These are phyloP conservation scores for Atopsyche davidsoni DNA, from an alignment of 1,140 invertebrate species.

Conservation along the genomic window DNA sequence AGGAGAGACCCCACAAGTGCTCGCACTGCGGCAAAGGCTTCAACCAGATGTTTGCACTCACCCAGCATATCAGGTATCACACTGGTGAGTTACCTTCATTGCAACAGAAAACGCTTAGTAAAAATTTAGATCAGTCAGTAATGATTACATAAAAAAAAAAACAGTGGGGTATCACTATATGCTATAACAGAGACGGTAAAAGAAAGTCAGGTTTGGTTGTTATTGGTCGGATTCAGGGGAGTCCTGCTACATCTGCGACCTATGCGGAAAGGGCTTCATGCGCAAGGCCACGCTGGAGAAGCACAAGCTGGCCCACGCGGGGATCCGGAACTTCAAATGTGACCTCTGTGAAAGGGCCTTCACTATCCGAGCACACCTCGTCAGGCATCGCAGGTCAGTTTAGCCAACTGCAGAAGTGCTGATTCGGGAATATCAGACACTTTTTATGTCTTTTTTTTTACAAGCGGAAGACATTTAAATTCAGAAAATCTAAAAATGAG, in stretches of 20 bases:
- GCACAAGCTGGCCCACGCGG: constrained; percentile 30
- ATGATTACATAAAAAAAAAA: too few species aligned
- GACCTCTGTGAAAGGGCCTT: constrained; percentile 19
- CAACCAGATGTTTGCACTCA: constrained; percentile 27
- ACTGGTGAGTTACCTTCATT: constrained; percentile 7
- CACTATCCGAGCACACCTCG: constrained; percentile 18
- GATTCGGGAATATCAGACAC: too few species aligned
- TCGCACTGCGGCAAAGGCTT: constrained; percentile 45
- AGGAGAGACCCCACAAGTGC: constrained; percentile 45
- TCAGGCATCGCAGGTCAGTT: constrained; percentile 17
- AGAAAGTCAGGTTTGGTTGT: too few species aligned
- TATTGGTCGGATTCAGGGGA: constrained; percentile 16
- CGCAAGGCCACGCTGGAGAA: constrained; percentile 30
- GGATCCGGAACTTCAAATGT: constrained; percentile 33
- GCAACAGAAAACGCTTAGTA: neutral
- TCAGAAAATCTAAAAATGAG: too few species aligned
- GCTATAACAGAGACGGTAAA: too few species aligned
- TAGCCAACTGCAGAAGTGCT: too few species aligned
- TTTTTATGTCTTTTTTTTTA: too few species aligned
- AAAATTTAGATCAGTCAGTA: too few species aligned
- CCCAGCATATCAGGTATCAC: constrained; percentile 21
- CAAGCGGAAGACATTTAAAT: too few species aligned
- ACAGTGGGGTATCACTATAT: too few species aligned
- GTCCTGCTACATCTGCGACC: constrained; percentile 31
- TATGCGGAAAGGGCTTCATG: constrained; percentile 34